phyloP scores from a whole-genome alignment of 2,888 invertebrate species.

The Stenodema calcarata region DNA sequence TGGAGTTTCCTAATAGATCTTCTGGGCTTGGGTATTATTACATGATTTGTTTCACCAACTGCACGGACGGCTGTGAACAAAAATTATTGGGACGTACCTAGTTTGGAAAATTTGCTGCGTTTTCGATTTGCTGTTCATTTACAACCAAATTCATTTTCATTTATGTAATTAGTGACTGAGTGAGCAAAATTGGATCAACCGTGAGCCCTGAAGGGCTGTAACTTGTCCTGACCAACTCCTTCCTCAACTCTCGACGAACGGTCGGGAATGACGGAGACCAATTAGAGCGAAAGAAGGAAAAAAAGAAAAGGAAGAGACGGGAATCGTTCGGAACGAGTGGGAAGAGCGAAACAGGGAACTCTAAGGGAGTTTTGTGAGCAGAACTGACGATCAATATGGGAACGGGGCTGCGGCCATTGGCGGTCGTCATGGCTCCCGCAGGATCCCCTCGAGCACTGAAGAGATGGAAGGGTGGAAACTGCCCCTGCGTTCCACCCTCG shows the following conservation, averaged over 20 bases:
- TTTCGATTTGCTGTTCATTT: too few species aligned
- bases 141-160: too few species aligned
- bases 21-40: too few species aligned
- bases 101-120: too few species aligned
- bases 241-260: neutral
- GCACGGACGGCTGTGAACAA: too few species aligned
- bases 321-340: neutral
- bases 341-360: neutral
- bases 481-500: neutral
- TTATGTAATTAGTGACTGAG: too few species aligned
- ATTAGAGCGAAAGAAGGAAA: neutral
- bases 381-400: constrained; percentile 35
- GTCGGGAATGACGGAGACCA: neutral
- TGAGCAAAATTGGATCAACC: too few species aligned
- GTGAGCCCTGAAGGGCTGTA: too few species aligned
- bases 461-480: neutral
- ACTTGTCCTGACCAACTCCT: too few species aligned
- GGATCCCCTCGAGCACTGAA: neutral
- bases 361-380: neutral
- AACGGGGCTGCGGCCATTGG: constrained; percentile 35
- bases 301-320: constrained; percentile 9
- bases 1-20: too few species aligned
- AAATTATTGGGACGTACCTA: too few species aligned
- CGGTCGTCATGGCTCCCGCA: constrained; percentile 26
- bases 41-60: too few species aligned